Evolutionary conservation across 2,113 vertebrate genomes (phyloP).

Genomic region (Procavia capensis): DNA sequence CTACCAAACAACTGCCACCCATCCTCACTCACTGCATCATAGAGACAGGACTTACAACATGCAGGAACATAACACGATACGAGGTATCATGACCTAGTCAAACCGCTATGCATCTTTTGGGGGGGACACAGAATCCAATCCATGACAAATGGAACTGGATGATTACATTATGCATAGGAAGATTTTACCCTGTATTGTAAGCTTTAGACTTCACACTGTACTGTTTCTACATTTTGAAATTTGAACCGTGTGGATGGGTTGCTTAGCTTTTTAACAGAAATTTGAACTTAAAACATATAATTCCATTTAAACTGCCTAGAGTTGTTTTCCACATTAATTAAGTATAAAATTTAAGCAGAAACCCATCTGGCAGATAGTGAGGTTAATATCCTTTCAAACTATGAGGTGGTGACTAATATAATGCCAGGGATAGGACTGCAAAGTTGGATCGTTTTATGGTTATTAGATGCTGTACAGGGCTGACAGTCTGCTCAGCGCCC

Average conservation of each 20-base stretch:
- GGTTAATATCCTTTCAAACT: background rate
- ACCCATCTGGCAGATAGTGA: background rate
- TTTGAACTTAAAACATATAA: background rate
- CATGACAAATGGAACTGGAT: no score
- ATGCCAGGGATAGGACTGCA: background rate
- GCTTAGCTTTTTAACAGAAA: conserved; percentile 5
- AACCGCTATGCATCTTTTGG: no score
- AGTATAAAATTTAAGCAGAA: background rate
- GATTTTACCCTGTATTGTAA: no score
- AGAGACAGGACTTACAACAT: no score
- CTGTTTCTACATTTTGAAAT: background rate
- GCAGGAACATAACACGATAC: no score
- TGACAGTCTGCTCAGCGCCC: background rate
- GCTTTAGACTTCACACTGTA: background rate
- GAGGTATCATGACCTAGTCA: no score
- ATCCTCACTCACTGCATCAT: no score
- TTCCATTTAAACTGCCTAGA: background rate
- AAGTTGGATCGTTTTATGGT: background rate
- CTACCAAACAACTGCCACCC: no score
- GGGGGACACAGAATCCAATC: no score
- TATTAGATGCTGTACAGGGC: background rate
- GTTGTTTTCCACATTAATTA: background rate
- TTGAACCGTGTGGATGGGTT: background rate
- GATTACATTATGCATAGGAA: background rate
- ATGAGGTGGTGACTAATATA: background rate